A percentile compares a stretch with the other conserved stretches of the same genome.
phyloP scores from a whole-genome alignment of 2,888 invertebrate species.

The Eueremaeus valkanovi region DNA sequence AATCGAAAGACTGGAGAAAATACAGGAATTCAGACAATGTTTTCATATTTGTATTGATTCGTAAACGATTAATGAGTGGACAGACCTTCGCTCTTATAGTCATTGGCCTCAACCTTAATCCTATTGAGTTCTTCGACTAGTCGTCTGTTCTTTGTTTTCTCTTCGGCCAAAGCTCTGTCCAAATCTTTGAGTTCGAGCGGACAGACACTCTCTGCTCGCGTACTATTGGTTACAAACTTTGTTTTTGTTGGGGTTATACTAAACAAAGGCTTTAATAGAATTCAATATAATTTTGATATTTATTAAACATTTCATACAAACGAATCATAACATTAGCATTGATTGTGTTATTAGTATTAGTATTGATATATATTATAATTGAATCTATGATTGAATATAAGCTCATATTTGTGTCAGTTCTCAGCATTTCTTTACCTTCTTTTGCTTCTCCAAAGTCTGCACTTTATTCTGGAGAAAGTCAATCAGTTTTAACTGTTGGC shows the following conservation, averaged over 20 bases:
- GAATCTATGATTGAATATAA: neutral
- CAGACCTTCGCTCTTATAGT: constrained; percentile 11
- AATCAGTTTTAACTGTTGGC: constrained; percentile 37
- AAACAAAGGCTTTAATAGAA: neutral
- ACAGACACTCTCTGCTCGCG: neutral
- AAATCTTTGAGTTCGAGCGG: constrained; percentile 18
- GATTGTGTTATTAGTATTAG: no score
- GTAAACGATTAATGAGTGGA: neutral
- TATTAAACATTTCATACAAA: neutral
- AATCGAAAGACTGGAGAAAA: constrained; percentile 13
- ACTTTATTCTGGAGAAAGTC: constrained; percentile 14
- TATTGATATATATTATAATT: neutral
- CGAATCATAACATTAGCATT: neutral
- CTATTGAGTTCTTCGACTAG: neutral
- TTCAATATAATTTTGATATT: neutral
- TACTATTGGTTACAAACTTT: neutral
- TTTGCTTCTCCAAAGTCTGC: constrained; percentile 30
- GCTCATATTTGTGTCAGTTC: no score
- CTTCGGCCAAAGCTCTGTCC: constrained; percentile 25
- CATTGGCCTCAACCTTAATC: neutral
- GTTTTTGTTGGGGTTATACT: constrained; percentile 28
- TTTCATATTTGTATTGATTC: neutral
- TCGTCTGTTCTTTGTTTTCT: neutral
- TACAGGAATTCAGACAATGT: no score
- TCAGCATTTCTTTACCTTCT: constrained; percentile 31